Percentiles rank a stretch among this genome's conserved stretches.
These are phyloP conservation scores for Sciurus carolinensis DNA, from an alignment of 2,797 vertebrate genomes.

Conservation along the genomic window DNA sequence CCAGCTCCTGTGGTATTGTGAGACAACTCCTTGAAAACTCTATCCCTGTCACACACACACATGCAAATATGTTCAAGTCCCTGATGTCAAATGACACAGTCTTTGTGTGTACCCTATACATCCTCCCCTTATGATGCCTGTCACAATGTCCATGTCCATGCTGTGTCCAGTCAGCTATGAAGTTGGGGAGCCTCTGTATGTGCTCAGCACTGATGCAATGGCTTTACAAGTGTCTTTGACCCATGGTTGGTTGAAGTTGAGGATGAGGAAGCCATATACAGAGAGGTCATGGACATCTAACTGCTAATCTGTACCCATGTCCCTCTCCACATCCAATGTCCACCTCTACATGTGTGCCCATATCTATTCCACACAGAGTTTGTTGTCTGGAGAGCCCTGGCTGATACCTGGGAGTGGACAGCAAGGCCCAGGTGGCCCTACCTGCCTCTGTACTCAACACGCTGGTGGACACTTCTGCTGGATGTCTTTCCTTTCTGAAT, in stretches of 20 bases:
- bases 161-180: too few relatives aligned
- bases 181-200: not conserved
- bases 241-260: not conserved
- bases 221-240: not conserved
- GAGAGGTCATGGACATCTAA: not conserved
- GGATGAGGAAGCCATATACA: not conserved
- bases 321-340: too few relatives aligned
- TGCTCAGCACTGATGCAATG: not conserved
- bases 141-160: not conserved
- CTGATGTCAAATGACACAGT: too few relatives aligned
- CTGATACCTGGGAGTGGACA: rapidly evolving
- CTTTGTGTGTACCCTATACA: too few relatives aligned
- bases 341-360: too few relatives aligned
- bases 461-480: rapidly evolving
- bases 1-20: too few relatives aligned
- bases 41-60: not conserved
- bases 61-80: too few relatives aligned
- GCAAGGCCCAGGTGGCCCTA: rapidly evolving
- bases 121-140: not conserved
- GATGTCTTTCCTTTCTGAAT: rapidly evolving
- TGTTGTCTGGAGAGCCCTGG: not conserved
- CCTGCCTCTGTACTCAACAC: rapidly evolving
- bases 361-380: too few relatives aligned
- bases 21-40: not conserved
- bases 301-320: too few relatives aligned